Conservation (phyloP, 2,113 vertebrate genomes). For the Aphelocoma coerulescens region DNA sequence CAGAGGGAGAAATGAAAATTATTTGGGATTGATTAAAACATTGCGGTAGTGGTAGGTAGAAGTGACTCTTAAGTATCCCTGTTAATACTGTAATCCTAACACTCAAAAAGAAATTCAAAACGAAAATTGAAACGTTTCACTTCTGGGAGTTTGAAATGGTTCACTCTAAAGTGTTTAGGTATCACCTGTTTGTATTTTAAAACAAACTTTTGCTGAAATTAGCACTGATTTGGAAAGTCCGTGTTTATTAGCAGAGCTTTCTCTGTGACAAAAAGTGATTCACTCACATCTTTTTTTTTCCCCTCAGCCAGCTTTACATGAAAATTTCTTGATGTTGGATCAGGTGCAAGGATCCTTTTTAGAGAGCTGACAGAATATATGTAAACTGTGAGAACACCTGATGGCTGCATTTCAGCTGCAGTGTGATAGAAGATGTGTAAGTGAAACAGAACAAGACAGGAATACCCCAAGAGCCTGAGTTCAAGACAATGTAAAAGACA, state of each 20-base stretch:
- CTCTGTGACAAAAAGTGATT: neutral
- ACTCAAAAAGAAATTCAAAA: neutral
- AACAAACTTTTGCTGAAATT: neutral
- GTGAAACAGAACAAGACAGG: neutral
- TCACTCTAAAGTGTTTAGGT: neutral
- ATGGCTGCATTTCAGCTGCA: neutral
- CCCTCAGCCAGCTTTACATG: neutral
- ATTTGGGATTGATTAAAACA: neutral
- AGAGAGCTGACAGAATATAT: neutral
- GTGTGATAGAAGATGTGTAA: neutral
- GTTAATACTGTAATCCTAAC: neutral
- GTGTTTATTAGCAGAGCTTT: neutral
- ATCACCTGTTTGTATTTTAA: neutral
- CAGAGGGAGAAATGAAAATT: neutral
- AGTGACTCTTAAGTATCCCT: neutral
- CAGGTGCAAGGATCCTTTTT: neutral
- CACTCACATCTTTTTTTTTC: neutral
- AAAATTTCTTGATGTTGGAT: neutral
- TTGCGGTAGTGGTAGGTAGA: accelerated
- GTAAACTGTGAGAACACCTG: neutral
- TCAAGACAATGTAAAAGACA: neutral
- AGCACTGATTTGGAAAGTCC: neutral
- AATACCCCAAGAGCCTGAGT: neutral
- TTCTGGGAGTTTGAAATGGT: neutral
- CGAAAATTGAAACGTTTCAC: neutral